Evolutionary conservation across 2,113 vertebrate species (phyloP).

Genomic region (Dipodomys spectabilis): DNA sequence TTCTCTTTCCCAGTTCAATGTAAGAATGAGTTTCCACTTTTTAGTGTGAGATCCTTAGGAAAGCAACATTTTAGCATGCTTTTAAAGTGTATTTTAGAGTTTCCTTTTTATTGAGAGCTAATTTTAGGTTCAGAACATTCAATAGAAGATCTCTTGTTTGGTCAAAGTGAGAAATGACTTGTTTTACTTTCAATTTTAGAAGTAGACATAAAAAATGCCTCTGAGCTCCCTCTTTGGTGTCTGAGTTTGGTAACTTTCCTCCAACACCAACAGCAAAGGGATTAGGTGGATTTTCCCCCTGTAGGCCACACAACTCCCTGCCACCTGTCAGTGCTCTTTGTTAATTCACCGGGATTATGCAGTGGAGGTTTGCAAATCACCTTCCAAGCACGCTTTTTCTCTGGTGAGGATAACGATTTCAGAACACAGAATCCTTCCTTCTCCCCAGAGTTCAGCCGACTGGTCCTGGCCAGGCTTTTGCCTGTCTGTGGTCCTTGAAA

Average conservation of each 20-base stretch:
- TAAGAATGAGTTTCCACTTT: neutral
- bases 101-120: conserved; percentile 54
- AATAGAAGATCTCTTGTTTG: conserved; percentile 57
- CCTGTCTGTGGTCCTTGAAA: neutral
- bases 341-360: neutral
- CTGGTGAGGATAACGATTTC: neutral
- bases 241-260: conserved; percentile 6
- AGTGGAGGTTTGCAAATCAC: conserved; percentile 5
- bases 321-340: neutral
- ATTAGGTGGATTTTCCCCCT: conserved; percentile 42
- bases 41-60: conserved; percentile 41
- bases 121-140: conserved; percentile 61
- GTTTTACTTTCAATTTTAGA: conserved; percentile 55
- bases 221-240: neutral
- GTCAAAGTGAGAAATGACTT: conserved; percentile 49
- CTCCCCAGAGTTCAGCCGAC: neutral
- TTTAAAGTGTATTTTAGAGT: conserved; percentile 34
- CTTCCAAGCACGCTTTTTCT: neutral
- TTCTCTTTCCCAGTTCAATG: neutral
- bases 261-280: conserved; percentile 33
- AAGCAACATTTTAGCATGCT: conserved; percentile 29
- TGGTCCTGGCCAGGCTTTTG: neutral
- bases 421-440: neutral
- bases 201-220: conserved; percentile 42
- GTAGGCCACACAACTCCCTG: neutral